Base-by-base conservation (phyloP, 2,113 vertebrate genomes). In the Caranx ignobilis region DNA sequence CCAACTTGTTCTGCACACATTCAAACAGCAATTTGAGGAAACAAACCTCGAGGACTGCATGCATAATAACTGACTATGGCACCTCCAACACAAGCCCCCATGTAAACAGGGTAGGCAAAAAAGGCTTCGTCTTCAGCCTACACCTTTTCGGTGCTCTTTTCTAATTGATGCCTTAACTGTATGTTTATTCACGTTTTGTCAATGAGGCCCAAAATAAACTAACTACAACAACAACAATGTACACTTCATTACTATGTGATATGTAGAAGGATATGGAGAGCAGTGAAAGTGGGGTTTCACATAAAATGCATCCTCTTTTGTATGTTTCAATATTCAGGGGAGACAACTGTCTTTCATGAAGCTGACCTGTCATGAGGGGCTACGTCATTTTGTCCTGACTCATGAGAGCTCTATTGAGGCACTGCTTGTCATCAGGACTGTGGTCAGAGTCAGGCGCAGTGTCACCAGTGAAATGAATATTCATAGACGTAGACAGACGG, bases 391-490 rank as follows among this genome's bases (percentile, higher is more conserved):
- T 43, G 45, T 48, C 35, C 45, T 6, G n/a, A 55, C 6, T 70
- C 65, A 65, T 71, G 63, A 81, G 5, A 57, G 56, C 65, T n/a
- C 69, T 32, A 62, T 87, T 93, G 84, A 86, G 48, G 0, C 18
- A 1, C 4, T 3, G 77, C 55, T 75, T 64, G 45, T 84, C 52
- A 66, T 26, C 1, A 2, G 1, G 62, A 39, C 45, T 13, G 75
- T 63, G 64, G 71, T 79, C 45, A 85, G 71, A 66, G 77, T 87
- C 70, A 87, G 73, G 7, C 8, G 10, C 63, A 11, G 6, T 47
- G 75, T 75, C 80, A 73, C 32, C 39, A 71, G 31, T 32, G 31
- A 52, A 35, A 79, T 89, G 70, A 88, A 87, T 87, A 91, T 84
- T 84, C 64, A 90, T 80, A 34, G 11, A 1, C 2, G 0, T 7